Percentiles rank a stretch among this genome's conserved stretches.
phyloP scores from a whole-genome alignment of 2,113 vertebrate species.

The Saguinus midas region DNA sequence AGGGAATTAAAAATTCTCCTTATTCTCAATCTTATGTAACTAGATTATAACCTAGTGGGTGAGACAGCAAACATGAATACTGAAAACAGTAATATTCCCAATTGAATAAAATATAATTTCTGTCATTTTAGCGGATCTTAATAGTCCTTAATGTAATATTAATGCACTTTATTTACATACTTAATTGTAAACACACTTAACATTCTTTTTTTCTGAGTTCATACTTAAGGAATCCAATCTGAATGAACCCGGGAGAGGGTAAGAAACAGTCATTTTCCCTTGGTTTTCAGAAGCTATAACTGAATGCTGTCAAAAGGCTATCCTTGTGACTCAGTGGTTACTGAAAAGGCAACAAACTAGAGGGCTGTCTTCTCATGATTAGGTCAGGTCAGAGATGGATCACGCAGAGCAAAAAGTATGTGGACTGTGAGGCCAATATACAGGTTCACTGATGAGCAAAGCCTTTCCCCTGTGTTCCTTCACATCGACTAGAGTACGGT shows the following conservation, averaged over 20 bases:
- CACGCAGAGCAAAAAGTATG: neutral
- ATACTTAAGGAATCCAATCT: neutral
- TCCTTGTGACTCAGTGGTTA: neutral
- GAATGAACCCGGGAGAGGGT: neutral
- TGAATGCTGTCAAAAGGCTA: neutral
- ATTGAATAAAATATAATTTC: neutral
- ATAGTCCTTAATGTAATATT: constrained; percentile 40
- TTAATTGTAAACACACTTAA: constrained; percentile 43
- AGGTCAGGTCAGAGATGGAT: neutral
- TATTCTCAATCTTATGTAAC: neutral
- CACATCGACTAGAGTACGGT: neutral
- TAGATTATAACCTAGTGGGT: neutral
- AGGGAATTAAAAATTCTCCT: neutral
- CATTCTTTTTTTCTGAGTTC: constrained; percentile 20
- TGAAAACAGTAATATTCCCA: neutral
- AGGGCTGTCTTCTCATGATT: neutral
- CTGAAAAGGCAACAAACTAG: neutral
- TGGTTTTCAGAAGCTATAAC: neutral
- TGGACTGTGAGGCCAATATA: neutral
- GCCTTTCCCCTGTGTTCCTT: neutral
- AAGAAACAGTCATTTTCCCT: neutral
- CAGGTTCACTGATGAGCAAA: neutral
- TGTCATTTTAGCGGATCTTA: constrained; percentile 2
- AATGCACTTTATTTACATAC: constrained; percentile 17
- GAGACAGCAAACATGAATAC: neutral